phyloP scores from a whole-genome alignment of 2,797 vertebrate genomes.

The Petrocephalus sullivani region DNA sequence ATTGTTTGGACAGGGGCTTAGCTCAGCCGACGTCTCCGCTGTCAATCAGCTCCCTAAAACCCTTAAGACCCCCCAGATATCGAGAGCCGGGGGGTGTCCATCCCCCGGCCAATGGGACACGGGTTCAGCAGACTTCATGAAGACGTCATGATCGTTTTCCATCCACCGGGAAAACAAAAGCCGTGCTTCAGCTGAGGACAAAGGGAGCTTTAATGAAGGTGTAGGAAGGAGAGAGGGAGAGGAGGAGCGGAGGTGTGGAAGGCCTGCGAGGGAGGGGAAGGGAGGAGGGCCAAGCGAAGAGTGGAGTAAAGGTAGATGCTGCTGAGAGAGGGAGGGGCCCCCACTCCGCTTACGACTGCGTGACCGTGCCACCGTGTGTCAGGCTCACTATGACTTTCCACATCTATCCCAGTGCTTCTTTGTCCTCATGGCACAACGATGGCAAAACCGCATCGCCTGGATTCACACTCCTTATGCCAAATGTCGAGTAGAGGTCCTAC shows the following conservation, averaged over 20 bases:
- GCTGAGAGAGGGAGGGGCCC: not conserved
- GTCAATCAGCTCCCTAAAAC: not conserved
- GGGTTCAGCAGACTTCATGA: not conserved
- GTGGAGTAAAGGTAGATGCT: not conserved
- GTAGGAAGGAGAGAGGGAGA: constrained; percentile 13
- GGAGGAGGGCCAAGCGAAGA: not conserved
- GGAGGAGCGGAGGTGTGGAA: constrained; percentile 19
- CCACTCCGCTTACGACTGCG: not conserved
- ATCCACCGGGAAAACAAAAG: not conserved
- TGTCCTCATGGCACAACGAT: not conserved
- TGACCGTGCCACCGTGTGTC: not conserved
- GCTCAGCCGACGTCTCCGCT: not conserved
- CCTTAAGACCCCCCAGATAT: not conserved
- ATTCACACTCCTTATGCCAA: not conserved
- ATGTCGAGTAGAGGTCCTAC: not conserved
- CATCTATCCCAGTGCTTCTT: not conserved
- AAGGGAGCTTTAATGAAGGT: not conserved
- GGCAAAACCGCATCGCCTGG: not conserved
- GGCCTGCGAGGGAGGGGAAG: not conserved
- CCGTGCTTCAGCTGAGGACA: not conserved
- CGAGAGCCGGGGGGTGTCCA: not conserved
- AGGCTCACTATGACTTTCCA: not conserved
- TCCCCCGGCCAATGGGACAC: not conserved
- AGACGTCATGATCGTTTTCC: not conserved
- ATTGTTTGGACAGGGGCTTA: not conserved